phyloP scores from a whole-genome alignment of 1,140 invertebrate species.

The Lucilia sericata region DNA sequence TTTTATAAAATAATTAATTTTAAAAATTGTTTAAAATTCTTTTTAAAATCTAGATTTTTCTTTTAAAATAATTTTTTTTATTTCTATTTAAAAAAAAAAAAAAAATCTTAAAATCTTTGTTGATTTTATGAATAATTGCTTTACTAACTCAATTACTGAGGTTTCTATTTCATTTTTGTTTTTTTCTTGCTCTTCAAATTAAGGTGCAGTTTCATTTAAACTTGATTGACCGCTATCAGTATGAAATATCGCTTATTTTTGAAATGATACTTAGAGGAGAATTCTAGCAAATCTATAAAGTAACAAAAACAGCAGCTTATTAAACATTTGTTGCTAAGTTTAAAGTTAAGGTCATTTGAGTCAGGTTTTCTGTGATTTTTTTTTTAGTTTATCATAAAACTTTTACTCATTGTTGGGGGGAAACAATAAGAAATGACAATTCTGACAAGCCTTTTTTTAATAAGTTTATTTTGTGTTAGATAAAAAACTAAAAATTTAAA shows the following conservation, averaged over 20 bases:
- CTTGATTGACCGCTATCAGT: conserved; percentile 38
- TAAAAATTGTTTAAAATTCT: background rate
- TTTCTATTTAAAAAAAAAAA: background rate
- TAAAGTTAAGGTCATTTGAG: conserved; percentile 40
- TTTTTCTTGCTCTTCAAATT: conserved; percentile 8
- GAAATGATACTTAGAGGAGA: background rate
- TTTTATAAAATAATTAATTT: background rate
- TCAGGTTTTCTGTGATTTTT: conserved; percentile 34
- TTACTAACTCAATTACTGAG: background rate
- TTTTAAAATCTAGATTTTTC: background rate
- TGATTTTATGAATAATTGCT: background rate
- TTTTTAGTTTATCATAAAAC: background rate
- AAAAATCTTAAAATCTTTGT: background rate
- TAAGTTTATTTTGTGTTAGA: background rate
- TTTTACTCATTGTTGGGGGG: background rate
- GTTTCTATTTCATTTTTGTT: background rate
- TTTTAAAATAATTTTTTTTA: background rate
- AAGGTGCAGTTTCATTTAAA: conserved; percentile 38
- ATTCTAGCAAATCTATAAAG: background rate
- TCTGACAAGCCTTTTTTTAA: conserved; percentile 16
- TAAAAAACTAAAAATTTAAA: background rate
- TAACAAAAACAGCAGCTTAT: background rate
- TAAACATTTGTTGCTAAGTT: background rate
- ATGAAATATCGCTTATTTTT: conserved; percentile 30
- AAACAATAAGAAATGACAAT: background rate